Evolutionary conservation across 2,888 invertebrate species (phyloP).

Genomic region (Troides helena): DNA sequence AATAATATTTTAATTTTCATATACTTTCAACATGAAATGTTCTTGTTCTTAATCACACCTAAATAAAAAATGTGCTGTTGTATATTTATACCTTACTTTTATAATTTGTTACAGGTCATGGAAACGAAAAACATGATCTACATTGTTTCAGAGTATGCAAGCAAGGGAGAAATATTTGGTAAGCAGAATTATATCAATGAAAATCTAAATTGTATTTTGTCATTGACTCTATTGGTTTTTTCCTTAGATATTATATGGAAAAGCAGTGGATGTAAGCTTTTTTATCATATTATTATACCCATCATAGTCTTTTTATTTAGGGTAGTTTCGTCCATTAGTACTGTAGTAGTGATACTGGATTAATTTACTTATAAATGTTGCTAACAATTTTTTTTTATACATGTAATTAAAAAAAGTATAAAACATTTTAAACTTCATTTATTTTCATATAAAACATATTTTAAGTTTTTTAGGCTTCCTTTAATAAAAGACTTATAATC

Average conservation of each 20-base stretch:
- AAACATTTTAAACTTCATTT: background rate
- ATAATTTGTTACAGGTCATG: conserved; percentile 89
- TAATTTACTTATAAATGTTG: background rate
- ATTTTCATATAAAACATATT: too few relatives aligned
- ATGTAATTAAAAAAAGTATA: background rate
- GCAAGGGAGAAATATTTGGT: conserved; percentile 99
- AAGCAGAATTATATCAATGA: conserved; percentile 53
- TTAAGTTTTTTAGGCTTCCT: too few relatives aligned
- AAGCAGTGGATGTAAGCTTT: too few relatives aligned
- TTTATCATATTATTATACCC: too few relatives aligned
- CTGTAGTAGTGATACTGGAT: background rate
- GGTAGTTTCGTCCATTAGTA: too few relatives aligned
- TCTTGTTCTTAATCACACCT: background rate
- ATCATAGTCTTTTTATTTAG: too few relatives aligned
- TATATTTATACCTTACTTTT: background rate
- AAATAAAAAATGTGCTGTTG: background rate
- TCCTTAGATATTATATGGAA: too few relatives aligned
- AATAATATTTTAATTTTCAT: background rate
- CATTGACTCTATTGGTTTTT: too few relatives aligned
- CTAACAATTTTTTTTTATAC: background rate
- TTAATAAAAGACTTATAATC: too few relatives aligned
- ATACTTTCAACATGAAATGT: background rate
- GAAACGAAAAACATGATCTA: conserved; percentile 99
- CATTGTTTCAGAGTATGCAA: conserved; percentile 98
- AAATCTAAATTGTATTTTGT: too few relatives aligned